Conservation (phyloP, 2,888 invertebrate genomes). For the Chesias legatella region DNA sequence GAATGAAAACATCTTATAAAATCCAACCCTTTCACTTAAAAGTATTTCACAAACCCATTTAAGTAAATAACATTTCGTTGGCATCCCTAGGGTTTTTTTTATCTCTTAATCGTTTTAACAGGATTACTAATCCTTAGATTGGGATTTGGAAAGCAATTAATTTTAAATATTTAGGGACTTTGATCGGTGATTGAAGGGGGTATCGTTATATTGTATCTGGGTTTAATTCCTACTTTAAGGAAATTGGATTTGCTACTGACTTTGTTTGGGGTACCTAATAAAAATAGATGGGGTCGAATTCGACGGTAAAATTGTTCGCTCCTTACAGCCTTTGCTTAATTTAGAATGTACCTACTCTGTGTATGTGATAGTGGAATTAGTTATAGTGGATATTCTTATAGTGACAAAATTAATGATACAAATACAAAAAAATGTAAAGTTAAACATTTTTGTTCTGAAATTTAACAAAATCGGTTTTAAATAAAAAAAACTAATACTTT, state of each 20-base stretch:
- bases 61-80: conserved; percentile 72
- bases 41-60: conserved; percentile 40
- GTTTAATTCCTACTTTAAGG: conserved; percentile 10
- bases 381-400: too few species aligned
- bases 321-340: neutral
- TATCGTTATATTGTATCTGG: conserved; percentile 4
- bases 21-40: conserved; percentile 3
- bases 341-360: neutral
- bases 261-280: neutral
- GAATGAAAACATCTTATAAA: too few species aligned
- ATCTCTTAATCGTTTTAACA: conserved; percentile 63
- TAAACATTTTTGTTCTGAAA: too few species aligned
- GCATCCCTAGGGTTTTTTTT: conserved; percentile 63
- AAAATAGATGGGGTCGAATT: too few species aligned
- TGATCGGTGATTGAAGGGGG: conserved; percentile 21
- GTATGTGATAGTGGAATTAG: too few species aligned
- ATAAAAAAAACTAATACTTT: too few species aligned
- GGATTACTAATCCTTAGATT: conserved; percentile 41
- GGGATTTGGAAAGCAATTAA: conserved; percentile 61
- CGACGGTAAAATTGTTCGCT: too few species aligned
- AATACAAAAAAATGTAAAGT: too few species aligned
- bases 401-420: too few species aligned
- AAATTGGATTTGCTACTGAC: conserved; percentile 16
- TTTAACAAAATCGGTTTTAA: too few species aligned
- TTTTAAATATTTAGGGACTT: conserved; percentile 36